Base-by-base conservation (phyloP, 1,140 invertebrate genomes). In the Telenomus remus region DNA sequence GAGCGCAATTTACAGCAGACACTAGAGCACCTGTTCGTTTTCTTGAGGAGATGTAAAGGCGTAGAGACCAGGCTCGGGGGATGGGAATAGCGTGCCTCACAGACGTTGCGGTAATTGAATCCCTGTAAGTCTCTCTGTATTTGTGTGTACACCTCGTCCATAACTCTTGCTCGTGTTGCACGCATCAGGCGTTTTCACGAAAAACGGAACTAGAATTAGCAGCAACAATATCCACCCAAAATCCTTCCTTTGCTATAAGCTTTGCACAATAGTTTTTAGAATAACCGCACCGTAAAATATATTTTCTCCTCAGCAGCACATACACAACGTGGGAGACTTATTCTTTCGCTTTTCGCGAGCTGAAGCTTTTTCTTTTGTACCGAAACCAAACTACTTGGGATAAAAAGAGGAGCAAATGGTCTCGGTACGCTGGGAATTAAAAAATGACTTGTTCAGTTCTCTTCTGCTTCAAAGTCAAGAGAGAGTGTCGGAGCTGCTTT, bases 91-190 rank as follows among this genome's bases (percentile, higher is more conserved):
- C 85, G 85, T 87, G 86, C 82, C 79, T 85, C 79, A 80, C 84
- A 87, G 86, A 85, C 87, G 81, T 87, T 86, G 86, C 82, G 86
- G 86, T 88, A 88, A 88, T 88, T 88, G 86, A 88, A 88, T 88
- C 84, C 82, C 81, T 79, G 82, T 82, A 84, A 84, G 84, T 82
- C 78, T 73, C 76, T 69, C 57, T 80, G 79, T 80, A 81, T 82
- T 81, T 69, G 65, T 79, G 78, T 80, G 69, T 73, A 63, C 63
- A 54, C 63, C 68, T 71, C 71, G 76, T 77, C 54, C 73, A 77
- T 65, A 65, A 79, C 69, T 70, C 65, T 76, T 74, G 48, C 61
- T 76, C 65, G 65, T 47, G 49, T 76, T 65, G 64, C 77, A 73
- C 72, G 77, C 63, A 75, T 75, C 66, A 63, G 57, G 48, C 74